Percentiles rank a stretch among this genome's conserved stretches.
Evolutionary conservation across 1,140 invertebrate genomes (phyloP).

Genomic region (Brachionus rotundiformis): DNA sequence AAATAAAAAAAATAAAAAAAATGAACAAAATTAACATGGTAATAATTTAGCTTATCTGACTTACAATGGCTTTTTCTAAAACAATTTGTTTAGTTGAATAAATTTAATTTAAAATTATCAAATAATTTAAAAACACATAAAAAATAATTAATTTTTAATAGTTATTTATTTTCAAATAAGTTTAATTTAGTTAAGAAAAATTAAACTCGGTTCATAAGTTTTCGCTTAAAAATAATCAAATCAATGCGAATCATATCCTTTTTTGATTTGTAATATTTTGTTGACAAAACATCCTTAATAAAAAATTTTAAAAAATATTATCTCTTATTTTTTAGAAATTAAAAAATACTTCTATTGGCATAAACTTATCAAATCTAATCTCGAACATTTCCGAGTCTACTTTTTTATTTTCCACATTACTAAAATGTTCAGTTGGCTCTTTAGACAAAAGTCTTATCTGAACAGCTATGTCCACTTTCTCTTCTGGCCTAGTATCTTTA

Average conservation of each 20-base stretch:
- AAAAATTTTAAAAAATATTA: neutral
- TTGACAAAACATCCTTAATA: neutral
- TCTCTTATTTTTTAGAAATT: neutral
- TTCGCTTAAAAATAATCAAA: neutral
- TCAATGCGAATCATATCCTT: neutral
- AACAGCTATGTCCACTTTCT: neutral
- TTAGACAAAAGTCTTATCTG: neutral
- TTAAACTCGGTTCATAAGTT: neutral
- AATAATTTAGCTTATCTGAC: no score
- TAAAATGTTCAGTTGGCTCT: neutral
- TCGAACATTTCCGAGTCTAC: neutral
- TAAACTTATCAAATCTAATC: neutral
- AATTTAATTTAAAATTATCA: no score
- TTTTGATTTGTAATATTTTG: neutral
- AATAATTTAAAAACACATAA: no score
- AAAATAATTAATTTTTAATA: neutral
- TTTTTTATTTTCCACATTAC: neutral
- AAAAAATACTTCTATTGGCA: neutral
- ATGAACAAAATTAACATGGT: no score
- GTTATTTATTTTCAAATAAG: no score
- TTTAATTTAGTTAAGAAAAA: no score
- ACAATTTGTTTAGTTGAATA: no score
- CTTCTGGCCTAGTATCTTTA: neutral
- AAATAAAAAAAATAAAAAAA: no score
- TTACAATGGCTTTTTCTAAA: no score